phyloP scores from a whole-genome alignment of 2,113 vertebrate genomes.

The Sebastes schlegelii region DNA sequence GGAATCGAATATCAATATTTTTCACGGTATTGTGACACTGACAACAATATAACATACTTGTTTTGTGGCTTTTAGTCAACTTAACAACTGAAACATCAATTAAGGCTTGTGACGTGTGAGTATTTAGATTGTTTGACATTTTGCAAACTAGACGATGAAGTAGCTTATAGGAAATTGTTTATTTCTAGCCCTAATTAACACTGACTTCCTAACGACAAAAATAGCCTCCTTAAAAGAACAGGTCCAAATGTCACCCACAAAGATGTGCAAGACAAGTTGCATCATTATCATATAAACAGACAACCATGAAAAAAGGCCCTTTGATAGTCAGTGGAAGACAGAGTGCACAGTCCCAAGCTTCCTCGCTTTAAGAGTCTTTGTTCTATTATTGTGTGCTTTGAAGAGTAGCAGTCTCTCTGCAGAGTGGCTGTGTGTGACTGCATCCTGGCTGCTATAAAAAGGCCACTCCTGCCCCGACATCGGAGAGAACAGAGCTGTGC shows the following conservation, averaged over 20 bases:
- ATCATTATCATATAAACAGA: slow-evolving; percentile 41
- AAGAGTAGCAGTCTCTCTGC: slow-evolving; percentile 60
- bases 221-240: slow-evolving; percentile 9
- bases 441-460: slow-evolving; percentile 74
- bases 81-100: background rate
- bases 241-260: background rate
- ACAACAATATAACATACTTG: background rate
- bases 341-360: slow-evolving; percentile 49
- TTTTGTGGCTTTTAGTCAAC: background rate
- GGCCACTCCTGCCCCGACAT: slow-evolving; percentile 63
- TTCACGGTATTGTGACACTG: too few species aligned
- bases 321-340: slow-evolving; percentile 47
- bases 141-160: background rate
- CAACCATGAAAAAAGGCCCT: slow-evolving; percentile 30
- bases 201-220: background rate
- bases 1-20: too few species aligned
- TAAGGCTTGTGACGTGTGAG: background rate
- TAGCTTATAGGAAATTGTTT: background rate
- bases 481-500: slow-evolving; percentile 56
- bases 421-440: slow-evolving; percentile 65
- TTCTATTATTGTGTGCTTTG: slow-evolving; percentile 73
- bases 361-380: slow-evolving; percentile 69
- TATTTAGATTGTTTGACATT: background rate
- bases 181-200: background rate
- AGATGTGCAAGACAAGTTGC: slow-evolving; percentile 3